Percentiles rank a stretch among this genome's conserved stretches.
Evolutionary conservation across 2,888 invertebrate genomes (phyloP).

Genomic region (Cheilosia pagana): DNA sequence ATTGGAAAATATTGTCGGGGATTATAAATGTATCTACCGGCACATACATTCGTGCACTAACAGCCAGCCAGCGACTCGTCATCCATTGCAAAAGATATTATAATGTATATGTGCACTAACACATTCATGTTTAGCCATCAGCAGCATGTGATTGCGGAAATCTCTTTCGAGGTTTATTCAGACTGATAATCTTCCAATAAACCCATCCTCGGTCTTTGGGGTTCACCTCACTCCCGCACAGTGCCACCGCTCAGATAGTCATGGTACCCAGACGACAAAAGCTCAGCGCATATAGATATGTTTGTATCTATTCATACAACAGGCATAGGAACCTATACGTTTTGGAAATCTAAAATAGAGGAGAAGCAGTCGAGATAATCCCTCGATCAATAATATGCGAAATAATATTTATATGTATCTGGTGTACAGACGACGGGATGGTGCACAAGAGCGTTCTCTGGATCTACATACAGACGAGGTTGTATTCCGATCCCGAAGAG

Average conservation of each 20-base stretch:
- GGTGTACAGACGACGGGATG: conserved; percentile 7
- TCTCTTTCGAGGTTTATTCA: conserved; percentile 74
- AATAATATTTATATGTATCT: conserved; percentile 69
- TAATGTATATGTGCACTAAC: conserved; percentile 12
- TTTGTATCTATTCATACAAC: background rate
- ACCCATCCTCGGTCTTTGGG: conserved; percentile 58
- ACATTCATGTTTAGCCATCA: background rate
- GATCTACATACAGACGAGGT: background rate
- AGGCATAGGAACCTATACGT: conserved; percentile 25
- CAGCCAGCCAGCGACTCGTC: too few species aligned
- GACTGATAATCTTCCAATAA: conserved; percentile 74
- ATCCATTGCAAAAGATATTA: conserved; percentile 49
- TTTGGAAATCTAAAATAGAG: conserved; percentile 72
- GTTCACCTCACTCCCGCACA: conserved; percentile 46
- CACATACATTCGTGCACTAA: conserved; percentile 32
- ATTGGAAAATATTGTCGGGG: conserved; percentile 75
- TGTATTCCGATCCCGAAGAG: conserved; percentile 21
- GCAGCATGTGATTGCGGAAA: conserved; percentile 70
- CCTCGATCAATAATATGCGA: conserved; percentile 77
- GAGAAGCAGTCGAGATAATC: conserved; percentile 75
- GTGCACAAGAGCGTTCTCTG: background rate
- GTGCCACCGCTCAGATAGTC: background rate
- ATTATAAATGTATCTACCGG: conserved; percentile 71
- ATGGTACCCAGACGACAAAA: conserved; percentile 19
- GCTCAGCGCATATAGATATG: conserved; percentile 26